Percentiles rank a stretch among this genome's conserved stretches.
phyloP scores from a whole-genome alignment of 2,888 invertebrate species.

The Thecocarcelia acutangulata region DNA sequence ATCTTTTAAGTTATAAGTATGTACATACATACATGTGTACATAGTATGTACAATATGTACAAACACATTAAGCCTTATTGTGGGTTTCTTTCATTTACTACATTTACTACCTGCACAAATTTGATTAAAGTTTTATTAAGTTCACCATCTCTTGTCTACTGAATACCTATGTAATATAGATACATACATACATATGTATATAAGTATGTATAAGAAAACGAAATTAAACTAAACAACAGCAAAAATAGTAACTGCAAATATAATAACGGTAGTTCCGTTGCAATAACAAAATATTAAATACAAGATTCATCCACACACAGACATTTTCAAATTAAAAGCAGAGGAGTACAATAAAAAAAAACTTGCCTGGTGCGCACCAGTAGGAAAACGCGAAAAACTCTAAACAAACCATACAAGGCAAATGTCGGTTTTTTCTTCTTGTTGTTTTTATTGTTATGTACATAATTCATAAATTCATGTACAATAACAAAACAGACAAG shows the following conservation, averaged over 20 bases:
- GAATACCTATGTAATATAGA: too few relatives aligned
- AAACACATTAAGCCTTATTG: too few relatives aligned
- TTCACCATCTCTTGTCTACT: conserved; percentile 10
- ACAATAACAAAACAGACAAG: conserved; percentile 39
- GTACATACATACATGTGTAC: too few relatives aligned
- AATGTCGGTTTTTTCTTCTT: conserved; percentile 19
- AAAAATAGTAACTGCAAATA: background rate
- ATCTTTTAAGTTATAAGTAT: too few relatives aligned
- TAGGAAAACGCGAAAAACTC: conserved; percentile 76
- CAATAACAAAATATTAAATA: conserved; percentile 61
- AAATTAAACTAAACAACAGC: background rate
- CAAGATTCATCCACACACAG: conserved; percentile 36
- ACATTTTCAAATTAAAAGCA: conserved; percentile 10
- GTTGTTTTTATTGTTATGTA: conserved; percentile 70
- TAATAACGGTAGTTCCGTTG: conserved; percentile 31
- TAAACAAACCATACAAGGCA: conserved; percentile 48
- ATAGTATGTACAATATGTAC: too few relatives aligned
- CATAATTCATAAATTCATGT: conserved; percentile 77
- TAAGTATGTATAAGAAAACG: background rate
- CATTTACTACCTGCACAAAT: too few relatives aligned
- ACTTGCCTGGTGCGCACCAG: conserved; percentile 77
- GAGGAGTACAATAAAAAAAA: conserved; percentile 37
- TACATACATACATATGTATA: too few relatives aligned
- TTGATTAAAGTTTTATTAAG: background rate
- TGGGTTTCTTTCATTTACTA: too few relatives aligned